These are phyloP conservation scores for Spilogale gracilis DNA, from an alignment of 2,113 vertebrate species.

Conservation along the genomic window DNA sequence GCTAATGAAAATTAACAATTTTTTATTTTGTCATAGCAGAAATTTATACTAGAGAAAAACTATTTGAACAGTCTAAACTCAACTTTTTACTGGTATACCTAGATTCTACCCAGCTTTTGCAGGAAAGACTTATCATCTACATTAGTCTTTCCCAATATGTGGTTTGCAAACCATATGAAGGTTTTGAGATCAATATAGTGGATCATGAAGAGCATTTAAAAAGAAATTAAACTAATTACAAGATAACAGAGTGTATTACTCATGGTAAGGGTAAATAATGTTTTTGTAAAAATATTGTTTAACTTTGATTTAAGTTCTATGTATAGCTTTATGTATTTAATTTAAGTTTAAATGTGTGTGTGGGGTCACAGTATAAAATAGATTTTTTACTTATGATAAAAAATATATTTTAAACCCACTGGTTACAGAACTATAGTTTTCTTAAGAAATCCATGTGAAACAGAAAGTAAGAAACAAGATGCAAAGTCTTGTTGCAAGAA, in stretches of 20 bases:
- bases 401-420: neutral
- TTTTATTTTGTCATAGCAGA: neutral
- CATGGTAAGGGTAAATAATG: neutral
- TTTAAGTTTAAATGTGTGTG: neutral
- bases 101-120: neutral
- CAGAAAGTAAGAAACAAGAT: neutral
- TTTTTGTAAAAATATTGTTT: neutral
- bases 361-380: neutral
- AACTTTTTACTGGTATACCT: neutral
- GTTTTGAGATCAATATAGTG: neutral
- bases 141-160: neutral
- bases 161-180: neutral
- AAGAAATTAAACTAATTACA: neutral
- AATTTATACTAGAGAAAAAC: neutral
- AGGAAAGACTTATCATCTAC: neutral
- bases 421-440: neutral
- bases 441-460: neutral
- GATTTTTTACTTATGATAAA: neutral
- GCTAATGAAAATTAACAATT: neutral
- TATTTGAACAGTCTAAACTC: neutral
- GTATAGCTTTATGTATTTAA: neutral
- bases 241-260: neutral
- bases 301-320: neutral
- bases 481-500: neutral
- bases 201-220: neutral